These are phyloP conservation scores for Irena cyanogastra DNA, from an alignment of 2,113 vertebrate species.

Conservation along the genomic window DNA sequence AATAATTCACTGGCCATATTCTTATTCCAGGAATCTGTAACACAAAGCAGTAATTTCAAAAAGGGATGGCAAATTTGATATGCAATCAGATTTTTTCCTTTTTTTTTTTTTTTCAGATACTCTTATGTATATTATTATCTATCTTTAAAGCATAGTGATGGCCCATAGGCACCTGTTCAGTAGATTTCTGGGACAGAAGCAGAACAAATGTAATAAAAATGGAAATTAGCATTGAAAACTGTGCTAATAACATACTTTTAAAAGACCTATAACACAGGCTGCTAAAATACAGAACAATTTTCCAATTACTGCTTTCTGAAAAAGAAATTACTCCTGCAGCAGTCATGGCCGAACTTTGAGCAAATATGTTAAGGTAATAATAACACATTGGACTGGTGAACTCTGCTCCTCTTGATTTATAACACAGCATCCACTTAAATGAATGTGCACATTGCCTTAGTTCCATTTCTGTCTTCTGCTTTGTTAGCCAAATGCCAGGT, in stretches of 20 bases:
- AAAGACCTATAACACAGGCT: background rate
- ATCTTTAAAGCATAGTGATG: background rate
- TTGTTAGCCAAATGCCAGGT: background rate
- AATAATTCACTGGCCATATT: background rate
- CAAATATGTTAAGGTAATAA: background rate
- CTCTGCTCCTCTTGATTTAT: background rate
- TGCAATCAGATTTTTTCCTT: rapidly evolving
- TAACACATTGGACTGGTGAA: background rate
- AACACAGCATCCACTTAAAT: background rate
- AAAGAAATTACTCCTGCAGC: background rate
- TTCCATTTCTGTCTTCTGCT: background rate
- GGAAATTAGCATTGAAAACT: background rate
- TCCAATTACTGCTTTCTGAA: background rate
- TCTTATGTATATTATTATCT: background rate
- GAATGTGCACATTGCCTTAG: background rate
- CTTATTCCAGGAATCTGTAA: background rate
- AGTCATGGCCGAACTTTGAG: background rate
- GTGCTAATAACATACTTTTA: background rate
- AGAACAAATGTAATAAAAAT: background rate
- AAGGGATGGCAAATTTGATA: background rate
- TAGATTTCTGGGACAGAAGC: background rate
- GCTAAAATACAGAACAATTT: background rate
- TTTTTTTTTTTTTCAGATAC: background rate
- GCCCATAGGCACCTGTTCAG: background rate
- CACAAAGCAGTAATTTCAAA: background rate